These are phyloP conservation scores for Chlamydotis undulata DNA, from an alignment of 2,113 vertebrate genomes.

Conservation along the genomic window DNA sequence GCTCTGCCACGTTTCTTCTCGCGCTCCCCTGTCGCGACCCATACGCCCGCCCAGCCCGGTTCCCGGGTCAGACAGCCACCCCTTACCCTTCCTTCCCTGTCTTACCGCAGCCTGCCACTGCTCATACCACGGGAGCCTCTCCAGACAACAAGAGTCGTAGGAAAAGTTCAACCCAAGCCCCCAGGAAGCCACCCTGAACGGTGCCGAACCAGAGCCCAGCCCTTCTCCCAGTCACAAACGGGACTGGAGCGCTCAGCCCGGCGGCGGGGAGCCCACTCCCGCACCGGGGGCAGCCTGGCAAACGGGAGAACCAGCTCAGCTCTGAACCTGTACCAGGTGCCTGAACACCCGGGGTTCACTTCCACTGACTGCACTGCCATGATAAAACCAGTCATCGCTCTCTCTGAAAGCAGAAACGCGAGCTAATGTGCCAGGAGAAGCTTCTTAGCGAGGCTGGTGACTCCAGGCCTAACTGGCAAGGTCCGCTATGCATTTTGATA, in stretches of 20 bases:
- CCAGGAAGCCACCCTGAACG: too few relatives aligned
- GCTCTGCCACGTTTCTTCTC: neutral
- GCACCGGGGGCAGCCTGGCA: too few relatives aligned
- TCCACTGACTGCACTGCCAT: neutral
- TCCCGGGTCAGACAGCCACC: neutral
- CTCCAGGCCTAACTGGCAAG: slow-evolving; percentile 23
- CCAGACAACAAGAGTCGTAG: neutral
- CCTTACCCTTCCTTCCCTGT: too few relatives aligned
- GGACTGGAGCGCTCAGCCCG: accelerated
- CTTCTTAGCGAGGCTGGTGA: slow-evolving; percentile 11
- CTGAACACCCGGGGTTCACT: neutral
- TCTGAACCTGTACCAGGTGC: neutral
- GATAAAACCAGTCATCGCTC: neutral
- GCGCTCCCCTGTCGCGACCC: neutral
- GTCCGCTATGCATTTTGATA: slow-evolving; percentile 10
- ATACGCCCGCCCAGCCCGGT: accelerated
- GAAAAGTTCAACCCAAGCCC: neutral
- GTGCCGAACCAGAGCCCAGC: accelerated
- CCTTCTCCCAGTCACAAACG: too few relatives aligned
- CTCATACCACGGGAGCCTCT: neutral
- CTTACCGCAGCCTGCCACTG: accelerated
- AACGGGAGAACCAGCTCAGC: neutral
- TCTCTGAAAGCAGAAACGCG: neutral
- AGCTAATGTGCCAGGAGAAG: neutral
- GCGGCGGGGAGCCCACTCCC: neutral